Base-by-base conservation (phyloP, 2,888 invertebrate genomes). In the Galerucella nymphaeae region DNA sequence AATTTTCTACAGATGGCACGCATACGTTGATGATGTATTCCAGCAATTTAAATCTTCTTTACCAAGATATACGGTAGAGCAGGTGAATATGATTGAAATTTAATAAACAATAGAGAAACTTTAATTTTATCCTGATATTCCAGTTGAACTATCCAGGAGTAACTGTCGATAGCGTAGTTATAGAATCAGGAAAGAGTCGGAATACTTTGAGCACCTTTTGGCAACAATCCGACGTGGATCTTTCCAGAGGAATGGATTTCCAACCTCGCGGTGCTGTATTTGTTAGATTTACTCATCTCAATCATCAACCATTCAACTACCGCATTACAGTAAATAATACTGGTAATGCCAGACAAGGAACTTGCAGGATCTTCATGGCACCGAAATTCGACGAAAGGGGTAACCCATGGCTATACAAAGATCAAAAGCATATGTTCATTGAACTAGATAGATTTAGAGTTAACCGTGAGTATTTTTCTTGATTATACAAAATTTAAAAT, bases 1-100 rank as follows among this genome's bases (percentile, higher is more conserved):
- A 0, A 87, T 93, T 23, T 96, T 96, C 89, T 96, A 95, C 87
- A 91, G 93, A 83, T 95, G 93, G 94, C 96, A 96, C 82, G 90
- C 93, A 0, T 93, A 91, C 83, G 88, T 95, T 41, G 94, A 96
- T 80, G 92, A 94, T 78, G 86, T 96, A 50, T 96, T 95, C 89
- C 89, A 91, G 79, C 89, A 91, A 76, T 92, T 92, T 86, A 96
- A 96, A 86, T 88, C 88, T 74, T 91, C 91, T 14, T 87, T 96
- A 38, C 87, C 91, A 0, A 88, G 92, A 2, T 96, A 96, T 84
- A 88, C 87, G 0, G 81, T 82, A 4, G 86, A 89, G 55, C 89
- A 89, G 87, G 93, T 93, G 83, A 76, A 58, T 18, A 50, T 14
- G 41, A 14, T 58, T 61, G 11, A 16, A 18, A 50, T 50, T 66